These are phyloP conservation scores for Muricea muricata DNA, from an alignment of 92 coral and sea anemone species.

Conservation along the genomic window DNA sequence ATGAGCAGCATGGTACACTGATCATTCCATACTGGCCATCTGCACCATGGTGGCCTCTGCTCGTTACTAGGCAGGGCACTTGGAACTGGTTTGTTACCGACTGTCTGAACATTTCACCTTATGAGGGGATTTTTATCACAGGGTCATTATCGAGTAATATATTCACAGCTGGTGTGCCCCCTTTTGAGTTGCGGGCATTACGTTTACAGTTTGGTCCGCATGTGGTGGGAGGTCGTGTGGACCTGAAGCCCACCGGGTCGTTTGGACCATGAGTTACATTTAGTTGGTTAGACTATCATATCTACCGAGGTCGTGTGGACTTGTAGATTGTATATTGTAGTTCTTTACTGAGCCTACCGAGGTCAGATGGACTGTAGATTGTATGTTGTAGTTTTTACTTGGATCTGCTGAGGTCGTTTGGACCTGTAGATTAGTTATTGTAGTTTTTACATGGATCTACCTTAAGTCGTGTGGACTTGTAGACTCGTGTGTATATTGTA, in stretches of 20 bases:
- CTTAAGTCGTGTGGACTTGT: too few relatives aligned
- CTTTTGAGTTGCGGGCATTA: background rate
- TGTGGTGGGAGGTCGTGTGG: background rate
- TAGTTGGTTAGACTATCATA: too few relatives aligned
- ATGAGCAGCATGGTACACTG: slow-evolving; percentile 67
- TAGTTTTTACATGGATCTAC: too few relatives aligned
- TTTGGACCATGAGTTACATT: background rate
- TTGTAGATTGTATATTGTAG: background rate
- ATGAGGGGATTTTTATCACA: slow-evolving; percentile 6
- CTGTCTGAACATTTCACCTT: slow-evolving; percentile 19
- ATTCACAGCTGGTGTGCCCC: background rate
- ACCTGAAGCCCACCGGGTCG: background rate
- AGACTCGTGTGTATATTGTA: too few relatives aligned
- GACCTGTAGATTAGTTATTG: too few relatives aligned
- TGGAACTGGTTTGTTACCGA: slow-evolving; percentile 58
- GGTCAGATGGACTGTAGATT: too few relatives aligned
- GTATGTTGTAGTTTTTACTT: too few relatives aligned
- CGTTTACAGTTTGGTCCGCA: background rate
- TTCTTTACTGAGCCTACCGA: too few relatives aligned
- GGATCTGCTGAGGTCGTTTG: too few relatives aligned
- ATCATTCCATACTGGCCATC: slow-evolving; percentile 74
- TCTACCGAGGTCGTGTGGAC: background rate
- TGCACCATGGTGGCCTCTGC: slow-evolving; percentile 82
- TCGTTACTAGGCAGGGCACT: slow-evolving; percentile 50
- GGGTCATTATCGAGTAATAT: slow-evolving; percentile 8